Evolutionary conservation across 1,140 invertebrate genomes (phyloP).

Genomic region (Hyles euphorbiae): DNA sequence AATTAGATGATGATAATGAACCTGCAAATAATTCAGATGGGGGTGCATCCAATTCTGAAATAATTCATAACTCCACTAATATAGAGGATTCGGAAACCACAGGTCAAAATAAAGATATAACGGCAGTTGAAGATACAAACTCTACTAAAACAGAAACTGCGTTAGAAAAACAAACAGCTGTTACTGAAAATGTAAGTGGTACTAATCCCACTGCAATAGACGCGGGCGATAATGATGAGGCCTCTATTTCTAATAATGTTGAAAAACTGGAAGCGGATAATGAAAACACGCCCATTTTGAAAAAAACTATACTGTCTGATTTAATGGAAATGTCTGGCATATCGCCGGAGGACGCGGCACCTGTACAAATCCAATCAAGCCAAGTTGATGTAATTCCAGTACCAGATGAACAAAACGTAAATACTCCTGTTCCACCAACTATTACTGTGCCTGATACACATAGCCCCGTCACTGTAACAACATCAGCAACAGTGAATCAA

Average conservation of each 20-base stretch:
- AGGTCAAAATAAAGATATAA: no score
- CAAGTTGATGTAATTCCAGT: neutral
- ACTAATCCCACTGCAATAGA: neutral
- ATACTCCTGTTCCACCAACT: constrained; percentile 17
- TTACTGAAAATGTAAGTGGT: no score
- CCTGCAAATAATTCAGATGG: no score
- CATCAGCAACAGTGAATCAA: no score
- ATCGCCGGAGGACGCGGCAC: constrained; percentile 40
- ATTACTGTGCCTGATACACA: neutral
- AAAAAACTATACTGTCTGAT: constrained; percentile 25
- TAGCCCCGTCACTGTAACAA: no score
- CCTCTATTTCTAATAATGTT: neutral
- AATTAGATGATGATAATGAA: no score
- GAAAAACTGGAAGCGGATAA: neutral
- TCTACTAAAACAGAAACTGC: no score
- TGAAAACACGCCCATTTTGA: constrained; percentile 1
- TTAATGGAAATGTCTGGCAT: constrained; percentile 70
- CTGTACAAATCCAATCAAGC: constrained; percentile 5
- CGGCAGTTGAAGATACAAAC: no score
- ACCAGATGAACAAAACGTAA: neutral
- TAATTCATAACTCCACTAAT: no score
- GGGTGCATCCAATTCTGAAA: no score
- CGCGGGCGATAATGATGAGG: neutral
- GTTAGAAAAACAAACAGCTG: no score
- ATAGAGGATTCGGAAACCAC: no score